These are phyloP conservation scores for Cryptus viduatorius DNA, from an alignment of 2,888 invertebrate genomes.

Conservation along the genomic window DNA sequence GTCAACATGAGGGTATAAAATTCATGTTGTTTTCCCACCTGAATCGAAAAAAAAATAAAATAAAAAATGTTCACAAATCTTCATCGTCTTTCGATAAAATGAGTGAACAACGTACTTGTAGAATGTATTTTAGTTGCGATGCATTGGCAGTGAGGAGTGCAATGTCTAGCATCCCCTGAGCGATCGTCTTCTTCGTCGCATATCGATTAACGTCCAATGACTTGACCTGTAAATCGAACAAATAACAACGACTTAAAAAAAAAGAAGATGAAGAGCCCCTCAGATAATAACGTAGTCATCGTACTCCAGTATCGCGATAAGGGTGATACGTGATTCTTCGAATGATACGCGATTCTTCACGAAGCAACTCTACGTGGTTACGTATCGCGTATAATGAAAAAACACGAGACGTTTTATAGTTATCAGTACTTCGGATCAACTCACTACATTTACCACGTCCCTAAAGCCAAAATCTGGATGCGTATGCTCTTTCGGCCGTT, in stretches of 20 bases:
- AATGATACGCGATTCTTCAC: not conserved
- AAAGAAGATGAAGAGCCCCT: not conserved
- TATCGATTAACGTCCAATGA: slow-evolving; percentile 94
- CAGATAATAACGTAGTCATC: not conserved
- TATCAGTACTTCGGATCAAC: slow-evolving; percentile 2
- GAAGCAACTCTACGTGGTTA: not conserved
- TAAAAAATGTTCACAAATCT: not conserved
- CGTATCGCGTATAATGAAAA: not conserved
- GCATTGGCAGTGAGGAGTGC: slow-evolving; percentile 95
- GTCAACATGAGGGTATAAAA: slow-evolving; percentile 93
- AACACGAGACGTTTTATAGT: not conserved
- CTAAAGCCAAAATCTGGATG: slow-evolving; percentile 31
- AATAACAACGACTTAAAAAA: not conserved
- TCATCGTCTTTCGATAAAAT: not conserved
- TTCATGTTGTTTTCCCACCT: slow-evolving; percentile 92
- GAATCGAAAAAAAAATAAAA: slow-evolving; percentile 1
- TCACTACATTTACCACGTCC: slow-evolving; percentile 48
- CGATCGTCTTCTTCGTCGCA: slow-evolving; percentile 96
- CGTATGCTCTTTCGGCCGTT: slow-evolving; percentile 23
- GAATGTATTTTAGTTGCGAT: slow-evolving; percentile 94
- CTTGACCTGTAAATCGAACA: slow-evolving; percentile 84
- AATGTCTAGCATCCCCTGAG: slow-evolving; percentile 96
- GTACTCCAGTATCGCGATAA: not conserved
- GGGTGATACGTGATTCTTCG: too few relatives aligned
- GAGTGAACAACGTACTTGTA: slow-evolving; percentile 83